Conservation (phyloP, 2,888 invertebrate genomes). For the Campaea margaritaria region DNA sequence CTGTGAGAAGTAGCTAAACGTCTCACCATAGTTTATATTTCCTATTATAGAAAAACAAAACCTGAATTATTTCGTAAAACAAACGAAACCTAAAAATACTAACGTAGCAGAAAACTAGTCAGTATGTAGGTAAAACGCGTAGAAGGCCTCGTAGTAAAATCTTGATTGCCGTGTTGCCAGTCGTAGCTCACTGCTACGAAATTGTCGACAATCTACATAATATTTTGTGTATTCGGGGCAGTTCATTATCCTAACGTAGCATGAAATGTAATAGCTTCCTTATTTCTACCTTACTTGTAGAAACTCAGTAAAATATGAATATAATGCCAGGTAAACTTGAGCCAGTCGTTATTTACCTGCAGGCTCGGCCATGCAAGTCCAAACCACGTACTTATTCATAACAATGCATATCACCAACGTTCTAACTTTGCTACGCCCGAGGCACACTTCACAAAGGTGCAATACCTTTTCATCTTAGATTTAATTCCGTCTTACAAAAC, state of each 20-base stretch:
- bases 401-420: constrained; percentile 50
- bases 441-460: constrained; percentile 53
- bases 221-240: constrained; percentile 4
- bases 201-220: constrained; percentile 1
- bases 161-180: not conserved
- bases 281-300: not conserved
- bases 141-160: not conserved
- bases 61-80: not conserved
- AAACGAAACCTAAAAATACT: too few species aligned
- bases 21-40: too few species aligned
- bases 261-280: constrained; percentile 8
- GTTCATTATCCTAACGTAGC: constrained; percentile 1
- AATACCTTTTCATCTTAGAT: constrained; percentile 38
- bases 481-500: constrained; percentile 6
- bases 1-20: too few species aligned
- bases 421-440: constrained; percentile 50
- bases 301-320: not conserved
- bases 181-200: constrained; percentile 9
- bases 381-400: constrained; percentile 31
- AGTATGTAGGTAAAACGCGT: not conserved
- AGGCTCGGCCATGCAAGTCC: constrained; percentile 13
- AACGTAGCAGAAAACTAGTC: too few species aligned
- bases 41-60: too few species aligned
- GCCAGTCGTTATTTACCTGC: constrained; percentile 14
- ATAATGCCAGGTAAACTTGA: not conserved